Evolutionary conservation across 2,888 invertebrate species (phyloP).

Genomic region (Standfussiana lucernea): DNA sequence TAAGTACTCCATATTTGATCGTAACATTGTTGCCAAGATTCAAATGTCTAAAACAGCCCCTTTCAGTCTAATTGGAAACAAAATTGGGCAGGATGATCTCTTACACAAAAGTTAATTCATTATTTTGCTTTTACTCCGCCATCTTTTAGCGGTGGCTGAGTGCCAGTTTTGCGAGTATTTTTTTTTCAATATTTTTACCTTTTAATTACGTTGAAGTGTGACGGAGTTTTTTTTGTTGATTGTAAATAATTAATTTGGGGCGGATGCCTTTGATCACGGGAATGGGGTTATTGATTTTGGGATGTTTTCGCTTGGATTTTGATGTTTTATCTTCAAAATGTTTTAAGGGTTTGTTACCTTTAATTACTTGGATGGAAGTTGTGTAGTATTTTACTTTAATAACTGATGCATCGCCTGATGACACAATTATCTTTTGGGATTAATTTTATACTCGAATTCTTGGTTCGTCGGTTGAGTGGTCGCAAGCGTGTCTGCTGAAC

Average conservation of each 20-base stretch:
- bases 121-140: constrained; percentile 43
- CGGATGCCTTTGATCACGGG: constrained; percentile 11
- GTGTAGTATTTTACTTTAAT: background rate
- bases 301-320: background rate
- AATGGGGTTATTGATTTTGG: constrained; percentile 24
- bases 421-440: background rate
- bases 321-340: background rate
- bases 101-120: constrained; percentile 56
- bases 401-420: background rate
- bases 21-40: constrained; percentile 36
- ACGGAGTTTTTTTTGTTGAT: constrained; percentile 34
- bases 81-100: constrained; percentile 54
- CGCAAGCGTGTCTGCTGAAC: background rate
- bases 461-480: background rate
- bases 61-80: constrained; percentile 56
- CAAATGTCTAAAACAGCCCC: constrained; percentile 48
- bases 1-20: constrained; percentile 39
- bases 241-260: constrained; percentile 42
- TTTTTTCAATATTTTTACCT: constrained; percentile 53
- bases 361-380: background rate
- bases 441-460: background rate
- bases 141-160: constrained; percentile 44
- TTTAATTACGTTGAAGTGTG: constrained; percentile 53
- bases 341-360: background rate
- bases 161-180: constrained; percentile 53